These are phyloP conservation scores for Ginglymostoma cirratum DNA, from an alignment of 2,113 vertebrate species.

Conservation along the genomic window DNA sequence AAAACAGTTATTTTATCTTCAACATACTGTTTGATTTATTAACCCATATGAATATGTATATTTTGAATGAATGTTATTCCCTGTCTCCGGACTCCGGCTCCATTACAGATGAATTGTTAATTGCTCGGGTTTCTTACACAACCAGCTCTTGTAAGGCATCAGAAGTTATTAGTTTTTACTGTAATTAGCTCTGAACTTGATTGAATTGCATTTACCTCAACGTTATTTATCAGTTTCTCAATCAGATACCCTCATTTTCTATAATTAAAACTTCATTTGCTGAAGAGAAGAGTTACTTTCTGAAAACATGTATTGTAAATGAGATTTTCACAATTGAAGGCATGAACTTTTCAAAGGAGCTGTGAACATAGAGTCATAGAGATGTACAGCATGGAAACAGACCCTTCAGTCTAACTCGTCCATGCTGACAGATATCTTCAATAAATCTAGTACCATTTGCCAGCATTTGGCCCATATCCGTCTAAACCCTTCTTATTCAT, in stretches of 20 bases:
- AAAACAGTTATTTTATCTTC: not conserved
- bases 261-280: too few species aligned
- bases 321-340: not conserved
- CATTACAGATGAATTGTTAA: not conserved
- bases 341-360: not conserved
- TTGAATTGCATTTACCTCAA: not conserved
- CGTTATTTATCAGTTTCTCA: not conserved
- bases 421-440: too few species aligned
- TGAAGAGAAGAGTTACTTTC: too few species aligned
- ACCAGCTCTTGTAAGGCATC: not conserved
- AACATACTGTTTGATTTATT: not conserved
- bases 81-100: not conserved
- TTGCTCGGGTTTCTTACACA: not conserved
- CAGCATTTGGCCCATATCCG: too few species aligned
- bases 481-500: too few species aligned
- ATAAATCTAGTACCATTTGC: too few species aligned
- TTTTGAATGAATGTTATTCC: not conserved
- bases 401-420: too few species aligned
- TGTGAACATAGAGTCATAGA: not conserved
- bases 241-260: not conserved
- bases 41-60: not conserved
- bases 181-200: not conserved
- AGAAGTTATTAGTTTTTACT: not conserved
- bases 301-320: too few species aligned
- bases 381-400: too few species aligned